phyloP scores from a whole-genome alignment of 2,888 invertebrate species.

The Atethmia centrago region DNA sequence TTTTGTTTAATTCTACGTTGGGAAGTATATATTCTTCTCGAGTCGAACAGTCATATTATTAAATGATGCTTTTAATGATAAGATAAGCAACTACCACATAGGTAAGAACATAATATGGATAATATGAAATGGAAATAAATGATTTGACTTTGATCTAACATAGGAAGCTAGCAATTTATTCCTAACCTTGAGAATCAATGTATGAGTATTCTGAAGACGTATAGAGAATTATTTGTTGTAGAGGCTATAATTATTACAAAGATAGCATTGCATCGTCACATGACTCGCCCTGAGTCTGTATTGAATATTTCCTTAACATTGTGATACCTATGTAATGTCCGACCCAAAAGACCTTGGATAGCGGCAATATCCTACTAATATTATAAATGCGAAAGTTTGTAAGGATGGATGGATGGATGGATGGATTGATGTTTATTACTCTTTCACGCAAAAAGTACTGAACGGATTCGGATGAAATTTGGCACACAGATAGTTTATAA shows the following conservation, averaged over 20 bases:
- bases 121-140: conserved; percentile 17
- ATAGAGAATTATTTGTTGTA: background rate
- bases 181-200: conserved; percentile 26
- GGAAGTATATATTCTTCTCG: too few relatives aligned
- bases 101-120: background rate
- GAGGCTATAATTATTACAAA: conserved; percentile 12
- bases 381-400: too few relatives aligned
- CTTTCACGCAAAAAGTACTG: too few relatives aligned
- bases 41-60: background rate
- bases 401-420: too few relatives aligned
- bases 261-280: background rate
- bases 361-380: background rate
- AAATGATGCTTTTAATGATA: background rate
- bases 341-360: background rate
- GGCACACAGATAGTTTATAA: too few relatives aligned
- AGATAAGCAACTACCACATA: background rate
- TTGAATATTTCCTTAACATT: background rate
- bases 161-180: conserved; percentile 24
- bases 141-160: background rate
- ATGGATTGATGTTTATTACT: too few relatives aligned
- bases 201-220: background rate
- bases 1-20: background rate
- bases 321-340: too few relatives aligned
- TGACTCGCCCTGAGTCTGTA: background rate
- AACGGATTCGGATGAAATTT: too few relatives aligned